Percentiles rank a stretch among this genome's conserved stretches.
phyloP scores from a whole-genome alignment of 53 echinoderm and acorn worm species.

The Glandiceps talaboti region DNA sequence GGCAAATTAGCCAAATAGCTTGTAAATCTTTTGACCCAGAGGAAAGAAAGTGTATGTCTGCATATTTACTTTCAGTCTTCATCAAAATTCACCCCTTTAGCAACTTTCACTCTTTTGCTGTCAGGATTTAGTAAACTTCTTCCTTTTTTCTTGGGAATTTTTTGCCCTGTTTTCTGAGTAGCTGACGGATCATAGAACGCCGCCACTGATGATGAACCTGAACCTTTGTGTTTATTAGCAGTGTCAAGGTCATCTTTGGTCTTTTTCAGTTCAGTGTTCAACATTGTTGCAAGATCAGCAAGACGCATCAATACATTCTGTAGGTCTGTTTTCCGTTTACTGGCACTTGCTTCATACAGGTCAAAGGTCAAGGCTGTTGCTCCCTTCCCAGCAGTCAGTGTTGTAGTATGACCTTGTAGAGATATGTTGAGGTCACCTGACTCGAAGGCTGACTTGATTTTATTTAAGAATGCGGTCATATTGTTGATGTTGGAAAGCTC shows the following conservation, averaged over 20 bases:
- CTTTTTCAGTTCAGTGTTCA: constrained; percentile 47
- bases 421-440: constrained; percentile 35
- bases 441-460: constrained; percentile 60
- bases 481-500: constrained; percentile 55
- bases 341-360: constrained; percentile 65
- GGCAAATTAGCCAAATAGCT: too few relatives aligned
- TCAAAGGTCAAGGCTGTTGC: constrained; percentile 47
- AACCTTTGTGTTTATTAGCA: constrained; percentile 29
- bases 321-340: constrained; percentile 57
- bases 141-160: constrained; percentile 71
- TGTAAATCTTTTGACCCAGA: neutral
- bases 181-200: neutral
- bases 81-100: constrained; percentile 75
- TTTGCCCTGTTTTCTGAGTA: constrained; percentile 13
- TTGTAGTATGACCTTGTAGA: constrained; percentile 40
- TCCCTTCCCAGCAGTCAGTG: constrained; percentile 44
- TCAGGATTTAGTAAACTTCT: constrained; percentile 68
- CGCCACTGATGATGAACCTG: neutral
- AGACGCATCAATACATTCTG: constrained; percentile 47
- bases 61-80: neutral
- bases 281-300: constrained; percentile 35
- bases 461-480: constrained; percentile 56
- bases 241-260: constrained; percentile 11
- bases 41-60: neutral
- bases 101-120: constrained; percentile 79